Evolutionary conservation across 2,888 invertebrate species (phyloP), one percentile per base, ranked within the genome.

Genomic region (Cryptosula pallasiana): DNA sequence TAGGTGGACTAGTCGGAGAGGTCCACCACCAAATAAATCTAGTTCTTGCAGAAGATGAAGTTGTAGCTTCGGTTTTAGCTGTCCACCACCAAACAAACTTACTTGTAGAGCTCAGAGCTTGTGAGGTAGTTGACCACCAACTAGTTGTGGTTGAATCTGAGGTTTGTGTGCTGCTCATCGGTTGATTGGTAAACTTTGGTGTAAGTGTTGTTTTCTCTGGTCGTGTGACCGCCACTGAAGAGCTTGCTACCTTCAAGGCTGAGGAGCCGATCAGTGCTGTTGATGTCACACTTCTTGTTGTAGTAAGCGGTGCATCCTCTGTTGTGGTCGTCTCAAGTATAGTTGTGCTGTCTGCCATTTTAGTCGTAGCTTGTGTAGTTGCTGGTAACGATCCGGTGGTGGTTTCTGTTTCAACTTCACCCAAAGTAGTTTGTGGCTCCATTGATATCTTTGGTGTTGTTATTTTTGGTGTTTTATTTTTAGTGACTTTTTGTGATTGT

Each of bases 51-150:
- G 9, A 16, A 13, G 55, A 23, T 55, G 55, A 25, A 23, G 9
- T 63, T 27, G 2, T 27, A 13, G 63, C 25, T 5, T 13, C 20
- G 29, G 63, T 63, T 63, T 2, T 5, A 63, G 63, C 34, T 32
- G 63, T 63, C 63, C 63, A 63, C 63, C 63, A 63, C 63, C 63
- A 63, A 13, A 63, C 63, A 63, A 63, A 63, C 32, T 27, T 27
- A n/a, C 13, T 29, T 57, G 57, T 57, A 57, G 20, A 57, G 45
- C 5, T 45, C 45, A 45, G 45, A n/a, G n/a, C n/a, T n/a, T n/a
- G n/a, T n/a, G n/a, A n/a, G n/a, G n/a, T n/a, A n/a, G n/a, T n/a
- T n/a, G n/a, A n/a, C n/a, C n/a, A n/a, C n/a, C n/a, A n/a, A n/a
- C n/a, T n/a, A n/a, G 34, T 63, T 63, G 34, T 32, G 2, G 63